phyloP scores from a whole-genome alignment of 2,113 vertebrate genomes.

The Cheilinus undulatus region DNA sequence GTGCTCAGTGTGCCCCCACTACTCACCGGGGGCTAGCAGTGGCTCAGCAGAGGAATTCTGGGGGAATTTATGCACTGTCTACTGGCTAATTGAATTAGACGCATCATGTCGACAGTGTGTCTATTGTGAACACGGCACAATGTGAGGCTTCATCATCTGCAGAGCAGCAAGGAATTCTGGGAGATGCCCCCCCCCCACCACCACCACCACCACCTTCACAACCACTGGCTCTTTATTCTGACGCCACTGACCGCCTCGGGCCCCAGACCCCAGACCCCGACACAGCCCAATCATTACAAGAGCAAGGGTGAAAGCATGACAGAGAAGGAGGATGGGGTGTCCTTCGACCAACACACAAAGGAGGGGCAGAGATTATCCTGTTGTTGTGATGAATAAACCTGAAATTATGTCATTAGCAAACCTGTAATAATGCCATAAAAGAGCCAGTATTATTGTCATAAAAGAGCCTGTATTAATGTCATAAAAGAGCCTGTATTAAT shows the following conservation, averaged over 20 bases:
- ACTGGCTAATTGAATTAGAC: slow-evolving; percentile 98
- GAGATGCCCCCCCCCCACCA: slow-evolving; percentile 86
- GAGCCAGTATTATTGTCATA: no score
- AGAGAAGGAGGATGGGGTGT: slow-evolving; percentile 79
- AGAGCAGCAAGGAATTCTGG: slow-evolving; percentile 94
- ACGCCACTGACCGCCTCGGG: slow-evolving; percentile 81
- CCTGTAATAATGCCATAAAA: no score
- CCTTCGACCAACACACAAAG: no score
- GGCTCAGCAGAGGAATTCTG: slow-evolving; percentile 97
- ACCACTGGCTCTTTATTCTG: slow-evolving; percentile 79
- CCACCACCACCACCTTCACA: slow-evolving; percentile 88
- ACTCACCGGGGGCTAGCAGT: slow-evolving; percentile 89
- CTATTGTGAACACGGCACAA: slow-evolving; percentile 96
- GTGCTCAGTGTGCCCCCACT: slow-evolving; percentile 19
- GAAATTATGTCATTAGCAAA: no score
- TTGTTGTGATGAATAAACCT: no score
- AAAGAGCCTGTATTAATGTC: no score
- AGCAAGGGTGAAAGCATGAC: slow-evolving; percentile 81
- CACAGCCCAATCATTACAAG: slow-evolving; percentile 93
- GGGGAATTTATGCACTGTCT: slow-evolving; percentile 98
- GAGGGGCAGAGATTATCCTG: no score
- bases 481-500: no score
- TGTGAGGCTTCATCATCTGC: slow-evolving; percentile 94
- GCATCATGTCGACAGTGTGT: slow-evolving; percentile 95
- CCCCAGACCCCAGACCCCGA: no score